Conservation (phyloP, 2,113 vertebrate species). For the Empidonax alnorum region DNA sequence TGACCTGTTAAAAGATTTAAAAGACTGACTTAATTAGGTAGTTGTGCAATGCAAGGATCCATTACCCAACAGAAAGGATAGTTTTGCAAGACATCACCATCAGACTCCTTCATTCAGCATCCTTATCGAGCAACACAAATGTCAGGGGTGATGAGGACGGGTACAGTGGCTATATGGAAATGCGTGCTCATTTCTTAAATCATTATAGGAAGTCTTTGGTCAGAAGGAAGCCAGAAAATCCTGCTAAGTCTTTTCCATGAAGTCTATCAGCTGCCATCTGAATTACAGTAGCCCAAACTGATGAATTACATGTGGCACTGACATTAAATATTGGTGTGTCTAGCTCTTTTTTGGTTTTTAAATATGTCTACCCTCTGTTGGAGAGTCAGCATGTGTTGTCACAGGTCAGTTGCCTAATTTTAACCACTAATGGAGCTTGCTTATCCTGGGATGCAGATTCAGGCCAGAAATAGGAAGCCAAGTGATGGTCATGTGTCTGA, state of each 20-base stretch:
- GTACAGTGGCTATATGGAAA: background rate
- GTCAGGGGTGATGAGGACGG: background rate
- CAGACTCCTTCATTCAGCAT: background rate
- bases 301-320: conserved; percentile 60
- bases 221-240: background rate
- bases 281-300: conserved; percentile 47
- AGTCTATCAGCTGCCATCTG: conserved; percentile 46
- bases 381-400: conserved; percentile 77
- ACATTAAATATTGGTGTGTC: conserved; percentile 50
- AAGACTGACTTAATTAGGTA: background rate
- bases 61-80: background rate
- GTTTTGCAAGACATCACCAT: background rate
- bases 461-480: conserved; percentile 85
- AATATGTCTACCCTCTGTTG: conserved; percentile 75
- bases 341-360: conserved; percentile 57
- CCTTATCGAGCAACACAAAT: background rate
- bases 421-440: conserved; percentile 78
- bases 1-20: background rate
- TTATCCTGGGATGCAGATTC: conserved; percentile 72
- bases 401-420: conserved; percentile 82
- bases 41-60: background rate
- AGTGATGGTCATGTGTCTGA: conserved; percentile 82
- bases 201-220: background rate
- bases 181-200: background rate
- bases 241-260: conserved; percentile 21